These are phyloP conservation scores for Pelochelys cantorii DNA, from an alignment of 2,797 vertebrate species.

Conservation along the genomic window DNA sequence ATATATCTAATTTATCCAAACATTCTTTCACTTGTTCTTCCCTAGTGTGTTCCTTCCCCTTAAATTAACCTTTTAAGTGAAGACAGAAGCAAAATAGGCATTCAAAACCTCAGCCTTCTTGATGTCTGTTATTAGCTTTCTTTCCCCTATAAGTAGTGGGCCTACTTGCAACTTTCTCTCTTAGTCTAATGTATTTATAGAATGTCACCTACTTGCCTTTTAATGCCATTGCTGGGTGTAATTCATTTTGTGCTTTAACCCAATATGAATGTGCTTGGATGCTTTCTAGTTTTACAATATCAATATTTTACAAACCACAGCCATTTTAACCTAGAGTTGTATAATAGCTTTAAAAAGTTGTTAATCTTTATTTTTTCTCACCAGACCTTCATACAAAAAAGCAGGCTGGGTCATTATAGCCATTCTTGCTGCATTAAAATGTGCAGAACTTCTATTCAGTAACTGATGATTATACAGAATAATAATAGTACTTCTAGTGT, in stretches of 20 bases:
- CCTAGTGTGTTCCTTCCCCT: neutral
- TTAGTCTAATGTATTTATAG: neutral
- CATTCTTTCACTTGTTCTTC: neutral
- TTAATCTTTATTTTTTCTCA: neutral
- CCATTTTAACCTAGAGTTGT: neutral
- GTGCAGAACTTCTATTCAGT: neutral
- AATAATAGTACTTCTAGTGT: neutral
- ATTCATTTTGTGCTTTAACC: neutral
- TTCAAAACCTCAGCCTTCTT: neutral
- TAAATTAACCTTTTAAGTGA: neutral
- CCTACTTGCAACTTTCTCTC: neutral
- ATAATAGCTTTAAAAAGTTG: neutral
- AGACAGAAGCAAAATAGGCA: neutral
- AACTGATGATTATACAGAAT: conserved; percentile 18
- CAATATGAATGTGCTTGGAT: neutral
- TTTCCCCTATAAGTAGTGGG: neutral
- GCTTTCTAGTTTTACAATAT: neutral
- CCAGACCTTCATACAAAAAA: neutral
- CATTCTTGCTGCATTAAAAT: neutral
- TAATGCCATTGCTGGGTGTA: neutral
- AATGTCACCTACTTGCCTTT: neutral
- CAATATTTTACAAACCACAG: neutral
- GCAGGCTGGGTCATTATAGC: neutral
- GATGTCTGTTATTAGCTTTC: neutral
- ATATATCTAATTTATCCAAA: neutral